A percentile compares a stretch with the other conserved stretches of the same genome.
phyloP scores from a whole-genome alignment of 1,140 invertebrate species.

The Drosophila ohnishii region DNA sequence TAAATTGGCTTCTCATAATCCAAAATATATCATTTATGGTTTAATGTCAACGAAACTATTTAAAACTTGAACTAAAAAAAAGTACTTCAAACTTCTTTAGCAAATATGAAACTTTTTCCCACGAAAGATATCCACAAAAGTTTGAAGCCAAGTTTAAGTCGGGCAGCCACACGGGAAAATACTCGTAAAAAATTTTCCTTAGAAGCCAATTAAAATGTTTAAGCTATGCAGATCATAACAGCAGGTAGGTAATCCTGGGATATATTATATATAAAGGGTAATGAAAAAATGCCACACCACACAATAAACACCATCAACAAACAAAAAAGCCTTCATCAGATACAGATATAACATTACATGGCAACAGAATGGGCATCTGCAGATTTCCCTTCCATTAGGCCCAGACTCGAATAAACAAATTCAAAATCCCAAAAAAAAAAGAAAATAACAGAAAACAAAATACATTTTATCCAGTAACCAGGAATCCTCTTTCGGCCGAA shows the following conservation, averaged over 20 bases:
- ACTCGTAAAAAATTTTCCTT: background rate
- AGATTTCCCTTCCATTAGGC: conserved; percentile 41
- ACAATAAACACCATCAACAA: conserved; percentile 3
- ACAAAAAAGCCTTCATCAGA: conserved; percentile 18
- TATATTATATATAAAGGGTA: background rate
- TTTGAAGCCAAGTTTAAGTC: conserved; percentile 18
- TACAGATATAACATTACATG: conserved; percentile 10
- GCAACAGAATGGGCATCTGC: conserved; percentile 4
- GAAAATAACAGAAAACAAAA: conserved; percentile 23
- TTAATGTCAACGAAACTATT: conserved; percentile 18
- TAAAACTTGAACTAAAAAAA: conserved; percentile 17
- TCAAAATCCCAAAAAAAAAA: conserved; percentile 24
- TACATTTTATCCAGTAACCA: conserved; percentile 33
- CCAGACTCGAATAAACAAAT: conserved; percentile 42
- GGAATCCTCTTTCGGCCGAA: conserved; percentile 33
- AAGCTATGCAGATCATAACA: conserved; percentile 4
- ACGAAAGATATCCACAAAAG: conserved; percentile 35
- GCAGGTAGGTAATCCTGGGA: background rate
- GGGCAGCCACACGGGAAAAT: conserved; percentile 8
- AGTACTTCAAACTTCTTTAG: conserved; percentile 17
- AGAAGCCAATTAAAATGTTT: conserved; percentile 21
- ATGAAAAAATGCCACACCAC: background rate
- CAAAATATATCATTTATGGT: conserved; percentile 1
- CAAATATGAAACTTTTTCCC: conserved; percentile 21
- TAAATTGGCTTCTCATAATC: background rate